Evolutionary conservation across 2,113 vertebrate species (phyloP).

Genomic region (Pteropus alecto): DNA sequence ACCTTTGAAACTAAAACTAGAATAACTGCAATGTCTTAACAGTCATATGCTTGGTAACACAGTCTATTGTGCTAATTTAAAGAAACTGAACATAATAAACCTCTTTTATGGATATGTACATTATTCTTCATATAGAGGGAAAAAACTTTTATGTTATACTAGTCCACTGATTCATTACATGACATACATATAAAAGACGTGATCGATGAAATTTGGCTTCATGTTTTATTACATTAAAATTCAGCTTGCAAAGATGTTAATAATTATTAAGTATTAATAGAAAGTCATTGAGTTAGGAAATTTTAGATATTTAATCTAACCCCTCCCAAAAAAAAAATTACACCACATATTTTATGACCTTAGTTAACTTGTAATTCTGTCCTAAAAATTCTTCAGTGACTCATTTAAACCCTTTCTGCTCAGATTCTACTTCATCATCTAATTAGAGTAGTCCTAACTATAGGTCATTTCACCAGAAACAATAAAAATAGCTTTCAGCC

Average conservation of each 20-base stretch:
- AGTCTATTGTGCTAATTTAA: not conserved
- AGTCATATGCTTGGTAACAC: not conserved
- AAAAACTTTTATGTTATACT: not conserved
- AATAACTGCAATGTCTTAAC: not conserved
- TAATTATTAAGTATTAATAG: not conserved
- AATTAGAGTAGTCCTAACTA: conserved; percentile 49
- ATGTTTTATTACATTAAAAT: conserved; percentile 23
- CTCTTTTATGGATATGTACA: not conserved
- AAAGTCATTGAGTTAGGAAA: not conserved
- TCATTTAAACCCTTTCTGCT: conserved; percentile 55
- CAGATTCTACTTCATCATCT: not conserved
- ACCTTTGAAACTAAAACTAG: not conserved
- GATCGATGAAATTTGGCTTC: not conserved
- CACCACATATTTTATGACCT: not conserved
- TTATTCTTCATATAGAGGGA: not conserved
- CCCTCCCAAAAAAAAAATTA: not conserved
- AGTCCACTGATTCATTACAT: not conserved
- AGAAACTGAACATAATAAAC: not conserved
- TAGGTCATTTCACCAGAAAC: not conserved
- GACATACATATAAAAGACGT: not conserved
- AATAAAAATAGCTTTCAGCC: conserved; percentile 6
- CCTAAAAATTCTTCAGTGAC: conserved; percentile 43
- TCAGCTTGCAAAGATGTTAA: not conserved
- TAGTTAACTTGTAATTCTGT: conserved; percentile 41
- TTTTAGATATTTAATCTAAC: conserved; percentile 13